Evolutionary conservation across 2,113 vertebrate species (phyloP).

Genomic region (Corythaeola cristata): DNA sequence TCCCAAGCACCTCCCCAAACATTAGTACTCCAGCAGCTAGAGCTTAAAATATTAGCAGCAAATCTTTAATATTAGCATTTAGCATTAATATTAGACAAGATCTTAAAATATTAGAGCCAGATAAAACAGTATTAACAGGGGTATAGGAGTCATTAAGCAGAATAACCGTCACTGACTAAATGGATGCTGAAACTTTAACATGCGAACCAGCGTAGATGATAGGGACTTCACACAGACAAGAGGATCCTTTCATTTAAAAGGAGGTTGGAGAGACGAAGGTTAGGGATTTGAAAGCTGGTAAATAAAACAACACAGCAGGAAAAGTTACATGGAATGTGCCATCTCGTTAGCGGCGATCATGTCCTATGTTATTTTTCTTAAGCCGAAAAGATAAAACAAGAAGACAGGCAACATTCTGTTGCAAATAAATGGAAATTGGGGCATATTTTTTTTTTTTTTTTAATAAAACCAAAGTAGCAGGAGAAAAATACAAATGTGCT

Average conservation of each 20-base stretch:
- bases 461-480: slow-evolving; percentile 29
- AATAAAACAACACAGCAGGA: slow-evolving; percentile 64
- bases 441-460: not conserved
- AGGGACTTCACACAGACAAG: slow-evolving; percentile 57
- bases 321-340: slow-evolving; percentile 48
- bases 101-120: slow-evolving; percentile 62
- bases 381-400: slow-evolving; percentile 58
- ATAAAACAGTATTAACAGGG: slow-evolving; percentile 54
- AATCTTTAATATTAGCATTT: slow-evolving; percentile 55
- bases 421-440: slow-evolving; percentile 58
- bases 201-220: slow-evolving; percentile 41
- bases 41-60: slow-evolving; percentile 49
- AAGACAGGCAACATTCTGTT: slow-evolving; percentile 44
- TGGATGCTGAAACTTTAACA: slow-evolving; percentile 51
- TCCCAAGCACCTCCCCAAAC: slow-evolving; percentile 15
- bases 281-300: slow-evolving; percentile 68
- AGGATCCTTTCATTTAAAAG: slow-evolving; percentile 64
- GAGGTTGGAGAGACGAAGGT: slow-evolving; percentile 59
- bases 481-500: slow-evolving; percentile 7
- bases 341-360: slow-evolving; percentile 51
- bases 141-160: slow-evolving; percentile 63
- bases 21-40: not conserved
- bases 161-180: slow-evolving; percentile 44
- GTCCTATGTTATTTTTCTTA: slow-evolving; percentile 55
- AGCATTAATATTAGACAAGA: slow-evolving; percentile 60